A percentile compares a stretch with the other conserved stretches of the same genome.
phyloP scores from a whole-genome alignment of 2,888 invertebrate species.

The Volucella inanis region DNA sequence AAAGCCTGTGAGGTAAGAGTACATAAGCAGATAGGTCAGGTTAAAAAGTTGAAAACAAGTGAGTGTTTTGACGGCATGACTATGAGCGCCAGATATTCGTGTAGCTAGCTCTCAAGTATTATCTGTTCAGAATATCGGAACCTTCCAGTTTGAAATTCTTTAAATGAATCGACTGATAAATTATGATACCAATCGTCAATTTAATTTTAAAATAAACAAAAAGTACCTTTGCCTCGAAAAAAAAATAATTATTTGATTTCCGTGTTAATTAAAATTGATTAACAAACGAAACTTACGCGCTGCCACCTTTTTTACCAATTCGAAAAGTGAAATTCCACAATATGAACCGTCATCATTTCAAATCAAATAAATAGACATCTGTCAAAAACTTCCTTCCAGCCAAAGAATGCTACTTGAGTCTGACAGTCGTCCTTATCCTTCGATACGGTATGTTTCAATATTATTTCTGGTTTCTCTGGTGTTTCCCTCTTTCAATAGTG shows the following conservation, averaged over 20 bases:
- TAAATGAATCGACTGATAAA: no score
- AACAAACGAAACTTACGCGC: slow-evolving; percentile 54
- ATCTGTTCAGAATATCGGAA: no score
- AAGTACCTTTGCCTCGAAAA: neutral
- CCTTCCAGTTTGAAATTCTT: neutral
- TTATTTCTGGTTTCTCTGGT: slow-evolving; percentile 23
- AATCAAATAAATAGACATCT: slow-evolving; percentile 56
- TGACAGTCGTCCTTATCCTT: slow-evolving; percentile 59
- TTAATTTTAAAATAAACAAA: neutral
- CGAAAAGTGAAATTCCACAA: neutral
- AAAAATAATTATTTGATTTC: slow-evolving; percentile 45
- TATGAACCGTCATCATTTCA: slow-evolving; percentile 60
- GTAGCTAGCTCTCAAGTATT: no score
- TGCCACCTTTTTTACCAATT: slow-evolving; percentile 20
- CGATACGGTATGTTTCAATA: slow-evolving; percentile 22
- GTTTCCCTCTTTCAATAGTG: slow-evolving; percentile 48
- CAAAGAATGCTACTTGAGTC: slow-evolving; percentile 40
- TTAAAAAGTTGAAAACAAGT: no score
- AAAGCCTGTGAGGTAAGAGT: no score
- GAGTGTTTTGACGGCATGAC: no score
- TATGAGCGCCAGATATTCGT: no score
- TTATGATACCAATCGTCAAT: neutral
- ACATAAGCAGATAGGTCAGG: no score
- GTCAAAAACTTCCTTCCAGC: slow-evolving; percentile 68
- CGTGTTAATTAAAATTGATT: slow-evolving; percentile 71